Base-by-base conservation (phyloP, 2,113 vertebrate species). In the Benitochromis conjunctus region DNA sequence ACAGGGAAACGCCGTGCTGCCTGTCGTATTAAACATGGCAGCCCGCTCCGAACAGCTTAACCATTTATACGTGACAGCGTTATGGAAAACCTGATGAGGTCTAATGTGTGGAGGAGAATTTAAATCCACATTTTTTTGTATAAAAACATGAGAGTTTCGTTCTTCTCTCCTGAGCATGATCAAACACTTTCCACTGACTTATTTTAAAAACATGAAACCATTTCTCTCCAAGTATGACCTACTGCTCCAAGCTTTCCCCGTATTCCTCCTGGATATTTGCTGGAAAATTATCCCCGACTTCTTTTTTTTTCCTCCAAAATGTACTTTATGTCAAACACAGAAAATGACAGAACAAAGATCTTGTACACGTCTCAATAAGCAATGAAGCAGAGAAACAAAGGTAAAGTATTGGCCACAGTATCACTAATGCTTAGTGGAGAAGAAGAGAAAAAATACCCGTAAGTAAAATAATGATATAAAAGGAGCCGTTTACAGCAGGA, bases 331-430 rank as follows among this genome's bases (percentile, higher is more conserved):
- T 38, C 34, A n/a, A 36, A 38, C 26, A 34, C 31, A 2, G 13
- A 58, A 64, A 64, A 36, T n/a, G 3, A 62, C 9, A 64, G 31
- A 62, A 36, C 31, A 36, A 62, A 36, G 58, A n/a, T 6, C 1
- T 36, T 62, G 9, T 36, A 3, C 31, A n/a, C 0, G 3, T 36
- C 18, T 29, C 60, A 38, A 64, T 0, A 36, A 62, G 0, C 57
- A 60, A 0, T 5, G 36, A 64, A n/a, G 10, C 60, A 7, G 60
- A 5, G 19, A 38, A 64, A 13, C 38, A 21, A 66, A 13, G 11
- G 34, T 21, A n/a, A n/a, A n/a, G n/a, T n/a, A n/a, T n/a, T n/a
- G n/a, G n/a, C n/a, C n/a, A n/a, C n/a, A n/a, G n/a, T n/a, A n/a
- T n/a, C n/a, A n/a, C n/a, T n/a, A n/a, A n/a, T n/a, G n/a, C n/a